These are phyloP conservation scores for Ahaetulla prasina DNA, from an alignment of 2,113 vertebrate genomes.

Conservation along the genomic window DNA sequence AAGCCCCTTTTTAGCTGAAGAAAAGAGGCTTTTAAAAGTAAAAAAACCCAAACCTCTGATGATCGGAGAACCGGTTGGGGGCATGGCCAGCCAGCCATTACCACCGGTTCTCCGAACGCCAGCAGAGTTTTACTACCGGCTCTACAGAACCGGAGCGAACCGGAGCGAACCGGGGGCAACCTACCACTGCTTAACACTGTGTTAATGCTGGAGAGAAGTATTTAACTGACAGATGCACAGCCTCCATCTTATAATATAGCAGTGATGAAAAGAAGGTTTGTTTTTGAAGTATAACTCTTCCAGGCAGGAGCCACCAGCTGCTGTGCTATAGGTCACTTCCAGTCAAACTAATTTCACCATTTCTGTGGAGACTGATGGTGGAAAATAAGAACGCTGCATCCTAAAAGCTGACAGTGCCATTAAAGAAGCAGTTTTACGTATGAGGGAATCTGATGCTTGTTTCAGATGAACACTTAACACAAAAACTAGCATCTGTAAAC, in stretches of 20 bases:
- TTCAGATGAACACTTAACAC: neutral
- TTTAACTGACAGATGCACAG: neutral
- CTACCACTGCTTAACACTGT: too few relatives aligned
- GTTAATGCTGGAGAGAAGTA: neutral
- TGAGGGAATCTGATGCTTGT: neutral
- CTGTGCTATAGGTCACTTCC: neutral
- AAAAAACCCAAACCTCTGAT: too few relatives aligned
- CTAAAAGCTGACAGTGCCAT: neutral
- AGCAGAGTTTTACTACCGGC: too few relatives aligned
- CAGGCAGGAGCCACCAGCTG: neutral
- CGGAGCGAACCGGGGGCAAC: too few relatives aligned
- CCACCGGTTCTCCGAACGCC: too few relatives aligned
- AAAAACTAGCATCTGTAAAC: neutral
- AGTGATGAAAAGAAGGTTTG: neutral
- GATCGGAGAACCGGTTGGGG: too few relatives aligned
- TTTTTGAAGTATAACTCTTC: neutral
- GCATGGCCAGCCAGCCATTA: too few relatives aligned
- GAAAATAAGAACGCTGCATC: neutral
- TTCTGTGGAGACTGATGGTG: neutral
- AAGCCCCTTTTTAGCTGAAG: too few relatives aligned
- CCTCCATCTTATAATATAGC: neutral
- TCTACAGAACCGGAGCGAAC: too few relatives aligned
- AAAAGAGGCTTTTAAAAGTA: too few relatives aligned
- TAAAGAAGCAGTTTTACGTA: neutral
- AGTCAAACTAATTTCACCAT: conserved; percentile 18